These are phyloP conservation scores for Argopecten irradians DNA, from an alignment of 1,140 invertebrate genomes.

Conservation along the genomic window DNA sequence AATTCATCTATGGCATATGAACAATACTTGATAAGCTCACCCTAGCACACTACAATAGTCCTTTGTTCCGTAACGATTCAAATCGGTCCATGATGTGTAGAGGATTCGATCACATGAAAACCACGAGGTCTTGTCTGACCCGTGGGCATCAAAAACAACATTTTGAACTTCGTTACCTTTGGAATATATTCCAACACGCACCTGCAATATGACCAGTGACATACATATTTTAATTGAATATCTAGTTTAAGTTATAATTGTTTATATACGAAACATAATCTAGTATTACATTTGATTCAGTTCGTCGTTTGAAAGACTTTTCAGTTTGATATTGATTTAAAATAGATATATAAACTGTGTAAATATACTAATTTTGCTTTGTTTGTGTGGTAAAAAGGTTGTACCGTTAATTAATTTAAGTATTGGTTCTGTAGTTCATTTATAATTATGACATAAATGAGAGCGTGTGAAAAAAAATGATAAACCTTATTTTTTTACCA, in stretches of 20 bases:
- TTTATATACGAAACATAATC: neutral
- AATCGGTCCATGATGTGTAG: constrained; percentile 37
- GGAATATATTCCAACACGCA: constrained; percentile 30
- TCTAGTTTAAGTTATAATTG: neutral
- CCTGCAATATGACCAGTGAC: constrained; percentile 21
- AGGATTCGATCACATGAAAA: constrained; percentile 40
- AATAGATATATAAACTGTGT: neutral
- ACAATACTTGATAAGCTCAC: neutral
- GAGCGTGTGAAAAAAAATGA: neutral
- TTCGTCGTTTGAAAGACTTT: neutral
- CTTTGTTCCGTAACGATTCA: constrained; percentile 21
- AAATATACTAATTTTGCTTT: neutral
- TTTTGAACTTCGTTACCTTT: constrained; percentile 24
- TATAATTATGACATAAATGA: neutral
- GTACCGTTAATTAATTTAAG: neutral
- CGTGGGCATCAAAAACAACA: constrained; percentile 44
- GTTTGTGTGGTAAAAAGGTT: neutral
- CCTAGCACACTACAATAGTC: constrained; percentile 40
- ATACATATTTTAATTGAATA: too few species aligned
- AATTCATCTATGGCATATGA: too few species aligned
- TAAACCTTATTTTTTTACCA: neutral
- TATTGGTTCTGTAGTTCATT: neutral
- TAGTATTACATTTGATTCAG: neutral
- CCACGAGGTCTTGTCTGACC: constrained; percentile 45
- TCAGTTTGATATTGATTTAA: neutral